Conservation (phyloP, 2,888 invertebrate genomes). For the Sipha maydis region DNA sequence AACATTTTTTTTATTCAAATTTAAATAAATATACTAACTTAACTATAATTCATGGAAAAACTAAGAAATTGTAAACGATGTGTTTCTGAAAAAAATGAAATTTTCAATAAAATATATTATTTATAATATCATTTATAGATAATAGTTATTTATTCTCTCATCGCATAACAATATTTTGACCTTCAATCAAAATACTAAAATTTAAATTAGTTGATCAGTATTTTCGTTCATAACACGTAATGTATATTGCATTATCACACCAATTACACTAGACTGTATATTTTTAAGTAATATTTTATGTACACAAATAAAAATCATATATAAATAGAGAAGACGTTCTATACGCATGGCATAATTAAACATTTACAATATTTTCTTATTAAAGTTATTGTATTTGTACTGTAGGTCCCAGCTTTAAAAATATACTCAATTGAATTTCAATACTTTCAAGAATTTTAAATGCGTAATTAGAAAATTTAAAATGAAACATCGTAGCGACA, state of each 20-base stretch:
- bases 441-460: constrained; percentile 13
- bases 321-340: too few species aligned
- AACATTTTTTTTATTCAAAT: background rate
- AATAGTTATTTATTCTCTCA: background rate
- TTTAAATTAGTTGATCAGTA: background rate
- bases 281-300: background rate
- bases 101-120: background rate
- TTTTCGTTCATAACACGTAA: background rate
- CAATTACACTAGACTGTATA: background rate
- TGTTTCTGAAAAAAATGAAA: background rate
- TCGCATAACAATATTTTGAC: background rate
- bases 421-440: background rate
- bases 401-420: background rate
- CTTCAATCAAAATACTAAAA: background rate
- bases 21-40: constrained; percentile 4
- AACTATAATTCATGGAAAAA: background rate
- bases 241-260: background rate
- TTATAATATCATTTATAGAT: background rate
- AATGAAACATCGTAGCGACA: constrained; percentile 21
- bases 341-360: background rate
- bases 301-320: too few species aligned
- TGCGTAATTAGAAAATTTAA: constrained; percentile 21
- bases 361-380: background rate
- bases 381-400: background rate
- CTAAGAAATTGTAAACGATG: background rate